Conservation (phyloP, 2,888 invertebrate species). For the Drosophila nr. medialis region DNA sequence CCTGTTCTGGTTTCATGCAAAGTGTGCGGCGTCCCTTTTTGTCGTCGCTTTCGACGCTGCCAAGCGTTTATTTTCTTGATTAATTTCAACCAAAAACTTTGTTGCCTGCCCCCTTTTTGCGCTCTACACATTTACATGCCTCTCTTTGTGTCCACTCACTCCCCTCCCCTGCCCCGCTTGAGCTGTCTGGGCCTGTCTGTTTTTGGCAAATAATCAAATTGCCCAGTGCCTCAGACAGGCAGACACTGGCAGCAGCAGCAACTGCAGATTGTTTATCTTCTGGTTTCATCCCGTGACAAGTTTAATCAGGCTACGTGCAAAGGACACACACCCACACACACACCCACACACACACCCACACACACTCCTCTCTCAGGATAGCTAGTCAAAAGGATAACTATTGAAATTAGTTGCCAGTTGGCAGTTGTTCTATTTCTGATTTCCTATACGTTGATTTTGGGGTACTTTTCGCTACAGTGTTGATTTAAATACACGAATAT, state of each 20-base stretch:
- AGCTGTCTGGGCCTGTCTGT: slow-evolving; percentile 51
- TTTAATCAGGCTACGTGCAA: slow-evolving; percentile 70
- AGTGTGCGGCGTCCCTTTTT: slow-evolving; percentile 44
- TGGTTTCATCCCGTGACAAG: slow-evolving; percentile 74
- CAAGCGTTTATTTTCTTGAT: slow-evolving; percentile 80
- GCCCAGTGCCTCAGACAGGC: slow-evolving; percentile 57
- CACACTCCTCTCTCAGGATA: not conserved
- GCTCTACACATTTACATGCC: slow-evolving; percentile 60
- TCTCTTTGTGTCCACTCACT: not conserved
- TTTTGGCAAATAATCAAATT: slow-evolving; percentile 78
- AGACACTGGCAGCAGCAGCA: slow-evolving; percentile 20
- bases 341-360: slow-evolving; percentile 16
- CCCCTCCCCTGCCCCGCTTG: not conserved
- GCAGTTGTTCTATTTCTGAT: slow-evolving; percentile 32
- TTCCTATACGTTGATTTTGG: not conserved
- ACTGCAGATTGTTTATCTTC: slow-evolving; percentile 75
- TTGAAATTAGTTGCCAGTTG: slow-evolving; percentile 73
- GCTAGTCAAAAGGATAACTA: slow-evolving; percentile 75
- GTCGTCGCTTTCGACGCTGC: slow-evolving; percentile 58
- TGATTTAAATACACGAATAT: not conserved
- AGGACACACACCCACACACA: slow-evolving; percentile 23
- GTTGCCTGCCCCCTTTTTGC: slow-evolving; percentile 43
- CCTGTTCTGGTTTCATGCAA: slow-evolving; percentile 23
- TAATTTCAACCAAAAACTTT: slow-evolving; percentile 77
- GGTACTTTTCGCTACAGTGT: not conserved